Evolutionary conservation across 2,888 invertebrate species (phyloP), one percentile per base, ranked within the genome.

Genomic region (Salticus scenicus): DNA sequence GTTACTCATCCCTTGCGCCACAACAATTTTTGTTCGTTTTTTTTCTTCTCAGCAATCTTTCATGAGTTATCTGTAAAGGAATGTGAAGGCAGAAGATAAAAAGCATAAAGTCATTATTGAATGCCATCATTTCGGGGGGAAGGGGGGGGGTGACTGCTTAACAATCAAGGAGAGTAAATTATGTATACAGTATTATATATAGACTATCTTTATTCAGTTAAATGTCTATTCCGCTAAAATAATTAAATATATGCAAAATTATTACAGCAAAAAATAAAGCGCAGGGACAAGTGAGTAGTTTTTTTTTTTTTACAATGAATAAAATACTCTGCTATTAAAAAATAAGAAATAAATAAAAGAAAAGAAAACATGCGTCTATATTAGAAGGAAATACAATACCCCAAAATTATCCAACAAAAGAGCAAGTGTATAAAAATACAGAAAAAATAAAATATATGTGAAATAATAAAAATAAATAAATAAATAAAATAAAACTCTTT

Each of bases 101-200:
- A 72, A 70, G 63, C 71, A 82, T 82, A 71, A 82, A 76, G 71
- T 63, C 82, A 82, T 82, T 82, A 76, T 72, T 82, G 76, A 71
- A 76, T 82, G 82, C 76, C 82, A 76, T 76, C 82, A 64, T 63
- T 33, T 31, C 8, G 27, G 20, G 47, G 33, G 20, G 20, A 66
- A 63, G 71, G 42, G 33, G 66, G 51, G 30, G n/a, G n/a, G n/a
- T n/a, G n/a, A n/a, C n/a, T n/a, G n/a, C 69, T 74, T 67, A 70
- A 76, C 76, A 82, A 82, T 82, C 75, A 82, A 42, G 77, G 77
- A 77, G 77, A 77, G 73, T 41, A 77, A 83, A 83, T 77, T 77
- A 67, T 69, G 73, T 33, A 73, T 47, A 67, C n/a, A n/a, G n/a
- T n/a, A n/a, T n/a, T n/a, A n/a, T n/a, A n/a, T n/a, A 28, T 70